Conservation (phyloP, 1,140 invertebrate species). For the Drosophila melanica region DNA sequence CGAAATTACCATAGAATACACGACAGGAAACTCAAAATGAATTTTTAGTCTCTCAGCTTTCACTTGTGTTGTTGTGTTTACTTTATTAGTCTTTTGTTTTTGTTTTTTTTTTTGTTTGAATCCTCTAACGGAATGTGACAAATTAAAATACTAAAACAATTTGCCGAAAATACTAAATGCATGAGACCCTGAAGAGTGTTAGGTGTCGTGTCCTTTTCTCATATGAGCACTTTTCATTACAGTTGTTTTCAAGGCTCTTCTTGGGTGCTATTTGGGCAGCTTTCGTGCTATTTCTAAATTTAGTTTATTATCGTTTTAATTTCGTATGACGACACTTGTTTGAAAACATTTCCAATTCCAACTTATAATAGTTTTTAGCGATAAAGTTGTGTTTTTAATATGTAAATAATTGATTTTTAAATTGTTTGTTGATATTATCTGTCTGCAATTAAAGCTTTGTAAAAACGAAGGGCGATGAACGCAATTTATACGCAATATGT, state of each 20-base stretch:
- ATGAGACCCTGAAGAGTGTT: constrained; percentile 21
- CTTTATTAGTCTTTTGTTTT: not conserved
- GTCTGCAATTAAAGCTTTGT: too few species aligned
- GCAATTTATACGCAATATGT: too few species aligned
- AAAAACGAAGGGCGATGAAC: too few species aligned
- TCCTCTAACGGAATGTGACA: constrained; percentile 44
- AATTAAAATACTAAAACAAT: constrained; percentile 66
- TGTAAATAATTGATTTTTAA: too few species aligned
- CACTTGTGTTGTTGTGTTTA: constrained; percentile 37
- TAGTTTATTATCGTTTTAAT: not conserved
- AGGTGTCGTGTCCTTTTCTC: constrained; percentile 10
- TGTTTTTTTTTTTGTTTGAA: constrained; percentile 17
- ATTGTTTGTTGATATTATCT: too few species aligned
- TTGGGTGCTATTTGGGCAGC: not conserved
- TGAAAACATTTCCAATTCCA: not conserved
- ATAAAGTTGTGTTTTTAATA: too few species aligned
- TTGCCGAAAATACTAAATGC: constrained; percentile 28
- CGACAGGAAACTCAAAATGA: constrained; percentile 67
- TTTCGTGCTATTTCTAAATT: not conserved
- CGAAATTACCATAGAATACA: constrained; percentile 51
- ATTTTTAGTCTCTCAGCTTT: constrained; percentile 64
- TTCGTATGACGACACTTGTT: not conserved
- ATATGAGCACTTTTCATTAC: constrained; percentile 7
- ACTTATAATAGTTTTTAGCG: too few species aligned
- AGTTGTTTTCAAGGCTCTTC: not conserved